phyloP scores from a whole-genome alignment of 2,113 vertebrate species.

The Heliornis fulica region DNA sequence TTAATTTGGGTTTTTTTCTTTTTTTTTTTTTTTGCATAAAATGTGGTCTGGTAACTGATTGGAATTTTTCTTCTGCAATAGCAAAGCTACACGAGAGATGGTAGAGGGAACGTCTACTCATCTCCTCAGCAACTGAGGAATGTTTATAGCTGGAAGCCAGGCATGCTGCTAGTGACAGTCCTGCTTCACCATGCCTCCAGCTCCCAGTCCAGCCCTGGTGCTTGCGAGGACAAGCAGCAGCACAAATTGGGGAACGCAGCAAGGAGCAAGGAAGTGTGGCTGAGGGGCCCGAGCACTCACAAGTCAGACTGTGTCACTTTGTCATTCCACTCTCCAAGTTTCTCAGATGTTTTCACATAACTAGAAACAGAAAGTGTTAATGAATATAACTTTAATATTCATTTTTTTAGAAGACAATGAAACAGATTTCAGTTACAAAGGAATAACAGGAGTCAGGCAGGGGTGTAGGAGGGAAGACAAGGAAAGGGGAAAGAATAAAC shows the following conservation, averaged over 20 bases:
- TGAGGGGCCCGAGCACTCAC: conserved; percentile 76
- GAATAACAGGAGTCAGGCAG: not conserved
- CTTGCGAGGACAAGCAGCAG: not conserved
- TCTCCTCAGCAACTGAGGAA: not conserved
- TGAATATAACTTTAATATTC: conserved; percentile 61
- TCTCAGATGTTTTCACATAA: conserved; percentile 86
- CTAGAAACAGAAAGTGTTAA: conserved; percentile 82
- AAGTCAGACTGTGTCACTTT: conserved; percentile 83
- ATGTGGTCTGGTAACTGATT: conserved; percentile 33
- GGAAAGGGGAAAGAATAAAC: not conserved
- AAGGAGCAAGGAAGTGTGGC: not conserved
- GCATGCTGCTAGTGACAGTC: not conserved
- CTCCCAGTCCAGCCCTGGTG: not conserved
- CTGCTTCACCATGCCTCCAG: not conserved
- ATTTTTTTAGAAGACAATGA: not conserved
- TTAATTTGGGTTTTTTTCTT: not conserved
- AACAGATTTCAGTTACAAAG: not conserved
- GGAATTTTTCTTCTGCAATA: conserved; percentile 11
- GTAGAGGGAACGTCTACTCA: not conserved
- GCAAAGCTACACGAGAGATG: not conserved
- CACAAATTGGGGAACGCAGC: not conserved
- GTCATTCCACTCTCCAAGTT: conserved; percentile 88
- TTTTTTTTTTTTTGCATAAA: not conserved
- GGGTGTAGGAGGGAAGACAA: not conserved
- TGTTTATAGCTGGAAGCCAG: not conserved